Evolutionary conservation across 2,113 vertebrate species (phyloP).

Genomic region (Todiramphus chloris): DNA sequence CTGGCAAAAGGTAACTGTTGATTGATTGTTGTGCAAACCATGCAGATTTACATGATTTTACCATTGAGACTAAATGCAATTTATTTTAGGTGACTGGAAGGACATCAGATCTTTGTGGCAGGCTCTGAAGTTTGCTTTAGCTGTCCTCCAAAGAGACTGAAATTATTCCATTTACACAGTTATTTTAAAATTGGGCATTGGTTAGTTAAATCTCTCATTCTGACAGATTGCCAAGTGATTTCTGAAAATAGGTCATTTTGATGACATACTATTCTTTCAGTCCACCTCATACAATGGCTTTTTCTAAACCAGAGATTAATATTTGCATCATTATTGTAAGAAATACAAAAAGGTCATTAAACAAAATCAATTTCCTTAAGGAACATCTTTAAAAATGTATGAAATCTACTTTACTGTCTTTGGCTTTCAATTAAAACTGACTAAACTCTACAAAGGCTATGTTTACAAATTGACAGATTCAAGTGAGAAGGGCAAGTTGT

Average conservation of each 20-base stretch:
- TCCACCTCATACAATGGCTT: background rate
- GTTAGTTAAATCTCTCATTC: conserved; percentile 39
- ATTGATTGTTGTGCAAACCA: background rate
- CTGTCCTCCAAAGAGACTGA: background rate
- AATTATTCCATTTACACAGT: conserved; percentile 44
- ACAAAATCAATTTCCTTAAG: conserved; percentile 19
- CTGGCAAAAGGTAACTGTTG: background rate
- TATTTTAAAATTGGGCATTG: background rate
- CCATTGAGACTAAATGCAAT: background rate
- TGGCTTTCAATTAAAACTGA: conserved; percentile 32
- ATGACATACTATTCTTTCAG: background rate
- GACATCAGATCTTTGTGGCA: background rate
- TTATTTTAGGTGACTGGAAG: conserved; percentile 11
- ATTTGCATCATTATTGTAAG: background rate
- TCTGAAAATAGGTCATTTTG: conserved; percentile 20
- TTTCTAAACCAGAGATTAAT: background rate
- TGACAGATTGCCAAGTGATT: background rate
- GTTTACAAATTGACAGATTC: background rate
- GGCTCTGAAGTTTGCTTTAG: conserved; percentile 32
- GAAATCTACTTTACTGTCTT: background rate
- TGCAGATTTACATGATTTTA: conserved; percentile 35
- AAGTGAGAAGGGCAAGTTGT: background rate
- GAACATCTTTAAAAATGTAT: background rate
- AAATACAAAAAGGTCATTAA: conserved; percentile 19
- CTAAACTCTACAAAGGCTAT: background rate